Base-by-base conservation (phyloP, 2,113 vertebrate genomes). In the Leucosticte australis region DNA sequence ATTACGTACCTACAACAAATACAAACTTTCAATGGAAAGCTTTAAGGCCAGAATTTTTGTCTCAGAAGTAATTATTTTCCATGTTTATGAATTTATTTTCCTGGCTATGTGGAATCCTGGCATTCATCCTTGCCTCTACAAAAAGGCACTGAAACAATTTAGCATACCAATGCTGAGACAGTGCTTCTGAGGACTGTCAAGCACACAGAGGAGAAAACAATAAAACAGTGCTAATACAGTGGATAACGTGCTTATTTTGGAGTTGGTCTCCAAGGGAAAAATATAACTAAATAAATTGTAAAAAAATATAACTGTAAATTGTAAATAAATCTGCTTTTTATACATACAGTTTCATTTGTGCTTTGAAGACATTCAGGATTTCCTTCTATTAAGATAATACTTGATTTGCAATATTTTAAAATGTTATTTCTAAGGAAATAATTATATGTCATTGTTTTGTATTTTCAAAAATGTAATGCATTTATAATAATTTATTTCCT, bases 171-270 rank as follows among this genome's bases (percentile, higher is more conserved):
- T 75, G 28, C 9, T 37, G 46, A 75, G 12, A 47, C 2, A 11
- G 9, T 27, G 23, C 28, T 73, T 50, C 55, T 68, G 37, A 76
- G 27, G 39, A 39, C 33, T 39, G 23, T n/a, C 20, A 84, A 31
- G 10, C 20, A 53, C 1, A 3, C 1, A 49, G 53, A 59, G 6
- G 4, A 10, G 28, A 69, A 70, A 73, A 79, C 30, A 76, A 23
- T 19, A n/a, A 17, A 19, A 15, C 11, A 67, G 37, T 68, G 28
- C 22, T 50, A 76, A 62, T 7, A 24, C 3, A 64, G 57, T 4
- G 1, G 24, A 47, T 30, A 92, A 20, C 2, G 0, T 0, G 0
- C 5, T 67, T 11, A 46, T 71, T 53, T n/a, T 49, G 35, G 50
- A 65, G 11, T 2, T 75, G 20, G 3, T 35, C 49, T 65, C n/a